Evolutionary conservation across 2,113 vertebrate genomes (phyloP), one percentile per base, ranked within the genome.

Genomic region (Centropus unirufus): DNA sequence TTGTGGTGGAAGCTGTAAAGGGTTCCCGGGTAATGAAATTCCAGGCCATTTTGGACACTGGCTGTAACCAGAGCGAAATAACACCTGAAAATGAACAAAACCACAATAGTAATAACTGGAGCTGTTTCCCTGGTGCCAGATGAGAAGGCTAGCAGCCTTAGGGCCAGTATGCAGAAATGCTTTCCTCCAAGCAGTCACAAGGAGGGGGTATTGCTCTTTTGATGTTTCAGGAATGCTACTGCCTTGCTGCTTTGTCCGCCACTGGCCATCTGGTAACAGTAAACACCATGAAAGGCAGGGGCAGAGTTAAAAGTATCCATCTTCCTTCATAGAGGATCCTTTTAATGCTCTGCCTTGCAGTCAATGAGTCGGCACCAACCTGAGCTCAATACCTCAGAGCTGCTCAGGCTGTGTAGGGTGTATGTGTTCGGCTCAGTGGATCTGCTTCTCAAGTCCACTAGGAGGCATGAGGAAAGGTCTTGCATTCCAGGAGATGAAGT

Each of bases 171-270:
- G 2, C 51, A 55, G 89, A 39, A 59, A 5, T 54, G 39, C 57
- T 92, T 82, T 93, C 67, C 82, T 96, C 21, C 32, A 22, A 30
- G 72, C 79, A 67, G 90, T 86, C 95, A 93, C 90, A 86, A 90
- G 95, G 93, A 96, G 93, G 91, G 67, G 72, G 20, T 95, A 16
- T 95, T 96, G 92, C 87, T 94, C 93, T 84, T 59, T 57, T 73
- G 27, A 32, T 46, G 52, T 49, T 89, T 16, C 75, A 80, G 63
- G 16, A 27, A 0, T 17, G 24, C 77, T 91, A 4, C n/a, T 80
- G 46, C 29, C 75, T 84, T 8, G 1, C 46, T 83, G 51, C 39
- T 80, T 80, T 76, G 54, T 40, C 24, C 87, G 67, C 66, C 24
- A 5, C 39, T 73, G 55, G 26, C 34, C 3, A 2, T 12, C 42